Base-by-base conservation (phyloP, 1,140 invertebrate genomes). In the Littorina saxatilis region DNA sequence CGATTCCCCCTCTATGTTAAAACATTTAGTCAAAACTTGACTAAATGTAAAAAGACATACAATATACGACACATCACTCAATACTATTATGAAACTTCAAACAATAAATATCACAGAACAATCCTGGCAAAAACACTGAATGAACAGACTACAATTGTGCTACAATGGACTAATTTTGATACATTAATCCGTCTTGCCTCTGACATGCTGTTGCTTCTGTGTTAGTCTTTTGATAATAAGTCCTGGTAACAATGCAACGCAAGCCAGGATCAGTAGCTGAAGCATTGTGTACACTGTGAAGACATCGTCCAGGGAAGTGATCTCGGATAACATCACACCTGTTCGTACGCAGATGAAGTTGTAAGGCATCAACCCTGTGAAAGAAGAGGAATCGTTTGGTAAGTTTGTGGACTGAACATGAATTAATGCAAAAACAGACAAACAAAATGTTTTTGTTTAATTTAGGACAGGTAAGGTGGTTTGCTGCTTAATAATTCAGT, bases 301-400 rank as follows among this genome's bases (percentile, higher is more conserved):
- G 13, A 95, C 90, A 87, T 95, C 94, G 82, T 94, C 92, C 77
- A 94, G 85, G 0, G 94, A 94, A 35, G 87, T 85, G n/a, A 95
- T 87, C 79, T 94, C 89, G 23, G 93, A 91, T 20, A 95, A 85
- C 83, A 95, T 93, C 61, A 90, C 93, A 0, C 95, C 95, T 2
- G 95, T 94, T 86, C 95, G 93, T 15, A 94, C 94, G 84, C 94
- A 95, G 40, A 95, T 92, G 86, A 94, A 95, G 63, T 95, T 95
- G 90, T 95, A 95, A 15, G 95, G 95, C 90, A 95, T 94, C 82
- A 95, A 88, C 84, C 95, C 94, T 95, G 91, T n/a, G 27, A 93
- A 89, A 47, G 40, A 79, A n/a, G 50, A 23, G 11, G 50, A 68
- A 68, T 15, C 23, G 27, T n/a, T 20, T 20, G 23, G 13, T 52